Evolutionary conservation across 1,140 invertebrate species (phyloP), one percentile per base, ranked within the genome.

Genomic region (Zaprionus inermis): DNA sequence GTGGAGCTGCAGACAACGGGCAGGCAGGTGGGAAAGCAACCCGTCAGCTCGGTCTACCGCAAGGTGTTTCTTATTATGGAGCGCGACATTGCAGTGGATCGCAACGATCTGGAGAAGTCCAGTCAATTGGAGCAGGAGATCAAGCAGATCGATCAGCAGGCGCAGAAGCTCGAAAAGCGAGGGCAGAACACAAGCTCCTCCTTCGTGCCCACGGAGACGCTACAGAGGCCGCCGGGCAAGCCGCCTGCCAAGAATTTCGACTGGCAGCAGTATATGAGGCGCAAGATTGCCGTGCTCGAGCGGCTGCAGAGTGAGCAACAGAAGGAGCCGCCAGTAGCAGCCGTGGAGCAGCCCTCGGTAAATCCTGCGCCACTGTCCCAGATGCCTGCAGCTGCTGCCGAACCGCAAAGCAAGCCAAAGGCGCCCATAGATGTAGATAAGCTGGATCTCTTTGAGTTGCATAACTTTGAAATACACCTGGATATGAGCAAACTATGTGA

Each of bases 31-130:
- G 66, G 75, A 0, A 38, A 51, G 11, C 67, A 58, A 32, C 14
- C 20, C 0, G 52, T 55, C 4, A 61, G 49, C 14, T 10, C 38
- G 11, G 80, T 76, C 3, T 65, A 59, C 5, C 65, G 30, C 6
- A 83, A 82, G 22, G 41, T 76, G 1, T 18, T 51, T 2, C 18
- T 83, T 14, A 63, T 83, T 6, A 76, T 52, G 59, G 58, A 79
- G 22, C 63, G 72, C 2, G 72, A 79, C n/a, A 58, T 46, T 32
- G 80, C 80, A 0, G 20, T 69, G 3, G 51, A 38, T 2, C 12
- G 24, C 1, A 65, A 83, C 20, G 67, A 82, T 9, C 0, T 55
- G 32, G 54, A 65, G 16, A 65, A 51, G n/a, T 59, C 73, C 5
- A 24, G 24, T 2, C 11, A 10, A 7, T 3, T 82, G 14, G 80